These are phyloP conservation scores for Apantesis nais DNA, from an alignment of 2,888 invertebrate genomes.

Conservation along the genomic window DNA sequence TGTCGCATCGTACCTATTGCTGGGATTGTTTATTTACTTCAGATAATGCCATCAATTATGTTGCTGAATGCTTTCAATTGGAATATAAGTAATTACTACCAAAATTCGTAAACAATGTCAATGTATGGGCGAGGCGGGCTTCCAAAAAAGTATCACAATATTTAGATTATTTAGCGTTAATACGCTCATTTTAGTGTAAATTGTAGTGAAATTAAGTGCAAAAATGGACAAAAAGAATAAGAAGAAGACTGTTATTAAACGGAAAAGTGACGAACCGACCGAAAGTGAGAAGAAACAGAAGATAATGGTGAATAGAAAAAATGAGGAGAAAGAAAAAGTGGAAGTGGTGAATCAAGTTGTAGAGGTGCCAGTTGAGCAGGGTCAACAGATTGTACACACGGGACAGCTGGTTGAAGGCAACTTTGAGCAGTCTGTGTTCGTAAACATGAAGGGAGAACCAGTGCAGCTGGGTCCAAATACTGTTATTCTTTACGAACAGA, in stretches of 20 bases:
- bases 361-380: conserved; percentile 79
- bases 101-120: conserved; percentile 57
- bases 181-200: conserved; percentile 39
- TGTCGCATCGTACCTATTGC: conserved; percentile 50
- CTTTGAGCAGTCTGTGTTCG: conserved; percentile 82
- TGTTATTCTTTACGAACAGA: conserved; percentile 81
- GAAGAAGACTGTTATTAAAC: conserved; percentile 81
- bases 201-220: conserved; percentile 49
- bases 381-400: conserved; percentile 79
- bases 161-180: conserved; percentile 50
- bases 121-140: conserved; percentile 62
- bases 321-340: conserved; percentile 75
- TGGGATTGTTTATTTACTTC: not conserved
- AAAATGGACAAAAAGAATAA: conserved; percentile 85
- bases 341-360: conserved; percentile 79
- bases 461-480: conserved; percentile 82
- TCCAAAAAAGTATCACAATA: conserved; percentile 39
- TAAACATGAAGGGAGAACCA: conserved; percentile 82
- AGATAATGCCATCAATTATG: not conserved
- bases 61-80: not conserved
- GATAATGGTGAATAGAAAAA: conserved; percentile 73
- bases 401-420: conserved; percentile 80
- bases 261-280: conserved; percentile 76
- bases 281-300: conserved; percentile 77
- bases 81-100: not conserved